These are phyloP conservation scores for Druceiella hillmani DNA, from an alignment of 2,888 invertebrate genomes.

Conservation along the genomic window DNA sequence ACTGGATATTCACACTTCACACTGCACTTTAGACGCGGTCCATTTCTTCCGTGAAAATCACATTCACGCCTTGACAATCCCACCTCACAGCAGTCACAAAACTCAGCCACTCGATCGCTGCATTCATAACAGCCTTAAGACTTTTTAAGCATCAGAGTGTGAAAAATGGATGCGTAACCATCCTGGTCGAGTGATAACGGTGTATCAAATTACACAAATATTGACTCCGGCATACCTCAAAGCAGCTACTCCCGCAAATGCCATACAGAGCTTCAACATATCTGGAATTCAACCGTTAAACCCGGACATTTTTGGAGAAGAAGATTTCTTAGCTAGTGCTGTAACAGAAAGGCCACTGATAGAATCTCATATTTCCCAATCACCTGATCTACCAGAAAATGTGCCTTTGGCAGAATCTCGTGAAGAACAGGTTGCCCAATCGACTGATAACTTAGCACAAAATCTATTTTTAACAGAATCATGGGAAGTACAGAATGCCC, in stretches of 20 bases:
- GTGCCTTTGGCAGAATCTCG: no score
- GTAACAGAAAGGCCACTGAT: constrained; percentile 16
- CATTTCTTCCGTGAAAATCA: constrained; percentile 16
- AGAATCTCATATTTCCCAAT: constrained; percentile 5
- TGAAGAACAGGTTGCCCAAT: no score
- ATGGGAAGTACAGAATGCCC: no score
- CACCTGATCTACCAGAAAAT: constrained; percentile 2
- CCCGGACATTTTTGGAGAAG: constrained; percentile 20
- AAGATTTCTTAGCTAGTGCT: constrained; percentile 16
- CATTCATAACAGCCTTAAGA: constrained; percentile 17
- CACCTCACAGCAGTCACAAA: constrained; percentile 19
- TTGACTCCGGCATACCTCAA: constrained; percentile 8
- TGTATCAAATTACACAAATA: constrained; percentile 16
- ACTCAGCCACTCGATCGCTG: constrained; percentile 18
- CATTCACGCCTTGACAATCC: constrained; percentile 15
- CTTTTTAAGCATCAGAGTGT: constrained; percentile 19
- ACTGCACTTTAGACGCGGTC: constrained; percentile 16
- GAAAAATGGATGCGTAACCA: constrained; percentile 24
- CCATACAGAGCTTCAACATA: constrained; percentile 13
- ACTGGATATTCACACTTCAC: constrained; percentile 17
- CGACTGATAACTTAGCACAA: no score
- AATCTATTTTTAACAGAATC: no score
- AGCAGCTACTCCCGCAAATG: constrained; percentile 13
- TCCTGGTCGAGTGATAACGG: constrained; percentile 22
- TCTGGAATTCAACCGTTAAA: constrained; percentile 19